Base-by-base conservation (phyloP, 2,888 invertebrate species). In the Psylliodes chrysocephalus region DNA sequence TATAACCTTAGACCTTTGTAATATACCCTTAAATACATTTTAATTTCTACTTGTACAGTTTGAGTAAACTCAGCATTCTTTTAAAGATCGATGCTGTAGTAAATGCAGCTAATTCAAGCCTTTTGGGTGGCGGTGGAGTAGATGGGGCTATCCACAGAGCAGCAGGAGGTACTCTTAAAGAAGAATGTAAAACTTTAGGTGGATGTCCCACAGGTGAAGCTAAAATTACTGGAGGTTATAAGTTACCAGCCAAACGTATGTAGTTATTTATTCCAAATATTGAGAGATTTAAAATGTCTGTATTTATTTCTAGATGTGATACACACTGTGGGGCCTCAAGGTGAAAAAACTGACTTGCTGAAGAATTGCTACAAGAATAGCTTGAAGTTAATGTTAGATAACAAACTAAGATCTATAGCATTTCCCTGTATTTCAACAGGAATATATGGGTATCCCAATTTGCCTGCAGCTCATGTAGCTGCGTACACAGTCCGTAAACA, bases 351-450 rank as follows among this genome's bases (percentile, higher is more conserved):
- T 4, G 80, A 85, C 0, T 82, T 86, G 42, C 85, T 96, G 4
- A 80, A 84, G 57, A 85, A 86, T 0, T 93, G 94, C 78, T 96
- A 96, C 77, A 82, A 85, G 56, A 90, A 87, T 14, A 87, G 89
- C 75, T 82, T 95, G 0, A 79, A 86, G 0, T 69, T 89, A 12
- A 85, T 86, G 56, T 76, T 82, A 10, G 81, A 86, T 25, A 85
- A 90, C 67, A 80, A 86, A 1, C 74, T 94, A 1, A 83, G 84
- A 47, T 86, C 90, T 3, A 86, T 94, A 46, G 94, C 95, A 0
- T 95, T 95, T 78, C 95, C 95, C 0, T 95, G 95, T 78, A 93
- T 96, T 76, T 93, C 94, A 0, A 96, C 96, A 2, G 96, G 96
- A n/a, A 87, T 95, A 66, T 95, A 93, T 79, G 93, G 93, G 0